These are phyloP conservation scores for Phyllostomus discolor DNA, from an alignment of 2,113 vertebrate genomes.

Conservation along the genomic window DNA sequence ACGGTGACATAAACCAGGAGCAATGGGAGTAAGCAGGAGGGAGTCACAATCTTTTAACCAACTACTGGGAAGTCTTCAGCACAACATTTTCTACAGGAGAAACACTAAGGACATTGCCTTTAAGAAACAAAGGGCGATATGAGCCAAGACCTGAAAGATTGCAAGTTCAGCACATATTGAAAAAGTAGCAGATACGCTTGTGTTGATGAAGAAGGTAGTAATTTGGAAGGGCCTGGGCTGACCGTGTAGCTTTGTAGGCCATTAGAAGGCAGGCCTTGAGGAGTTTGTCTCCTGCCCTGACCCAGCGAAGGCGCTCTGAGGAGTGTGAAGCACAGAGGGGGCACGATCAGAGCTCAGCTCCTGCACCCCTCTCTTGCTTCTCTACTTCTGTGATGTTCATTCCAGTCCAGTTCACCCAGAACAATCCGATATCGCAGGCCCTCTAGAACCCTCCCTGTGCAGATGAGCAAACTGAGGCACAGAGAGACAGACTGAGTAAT, in stretches of 20 bases:
- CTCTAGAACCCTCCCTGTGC: background rate
- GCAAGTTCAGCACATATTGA: background rate
- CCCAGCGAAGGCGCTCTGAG: too few relatives aligned
- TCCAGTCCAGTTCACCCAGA: background rate
- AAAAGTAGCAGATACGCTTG: background rate
- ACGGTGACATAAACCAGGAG: background rate
- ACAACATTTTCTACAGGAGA: background rate
- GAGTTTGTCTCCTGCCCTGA: too few relatives aligned
- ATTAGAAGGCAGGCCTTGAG: background rate
- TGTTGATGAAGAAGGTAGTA: background rate
- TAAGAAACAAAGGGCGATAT: background rate
- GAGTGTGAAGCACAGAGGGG: background rate
- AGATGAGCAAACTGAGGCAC: background rate
- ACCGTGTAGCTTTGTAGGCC: background rate
- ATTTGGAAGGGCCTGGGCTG: background rate
- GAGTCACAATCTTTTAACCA: background rate
- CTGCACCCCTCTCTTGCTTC: background rate
- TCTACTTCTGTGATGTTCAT: background rate
- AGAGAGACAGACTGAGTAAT: background rate
- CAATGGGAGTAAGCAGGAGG: background rate
- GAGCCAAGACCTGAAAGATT: background rate
- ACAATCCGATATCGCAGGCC: background rate
- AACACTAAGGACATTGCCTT: background rate
- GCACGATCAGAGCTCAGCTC: background rate
- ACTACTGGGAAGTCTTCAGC: background rate